Evolutionary conservation across 2,888 invertebrate genomes (phyloP).

Genomic region (Agrochola lychnidis): DNA sequence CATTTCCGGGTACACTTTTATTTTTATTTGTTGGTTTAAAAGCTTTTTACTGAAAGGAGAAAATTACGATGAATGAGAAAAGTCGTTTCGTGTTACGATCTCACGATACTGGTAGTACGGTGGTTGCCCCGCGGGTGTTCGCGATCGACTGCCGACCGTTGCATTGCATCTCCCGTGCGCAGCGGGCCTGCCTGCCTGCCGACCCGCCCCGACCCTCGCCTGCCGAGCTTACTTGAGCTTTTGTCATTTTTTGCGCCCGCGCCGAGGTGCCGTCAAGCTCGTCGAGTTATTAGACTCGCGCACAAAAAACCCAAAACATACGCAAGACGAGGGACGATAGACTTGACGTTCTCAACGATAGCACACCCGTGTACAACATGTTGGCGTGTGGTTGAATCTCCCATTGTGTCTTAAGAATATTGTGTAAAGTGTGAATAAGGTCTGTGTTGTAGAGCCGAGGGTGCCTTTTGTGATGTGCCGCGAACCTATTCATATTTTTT

Average conservation of each 20-base stretch:
- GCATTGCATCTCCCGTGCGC: slow-evolving; percentile 66
- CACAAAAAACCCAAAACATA: slow-evolving; percentile 85
- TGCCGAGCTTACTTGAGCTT: slow-evolving; percentile 78
- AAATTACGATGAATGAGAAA: slow-evolving; percentile 50
- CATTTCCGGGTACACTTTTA: slow-evolving; percentile 62
- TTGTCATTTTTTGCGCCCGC: slow-evolving; percentile 90
- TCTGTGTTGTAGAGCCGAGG: slow-evolving; percentile 75
- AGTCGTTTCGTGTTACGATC: slow-evolving; percentile 42
- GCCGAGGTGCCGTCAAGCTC: slow-evolving; percentile 90
- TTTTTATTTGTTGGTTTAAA: slow-evolving; percentile 43
- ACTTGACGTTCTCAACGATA: slow-evolving; percentile 82
- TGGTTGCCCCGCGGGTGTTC: slow-evolving; percentile 65
- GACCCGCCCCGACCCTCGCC: slow-evolving; percentile 84
- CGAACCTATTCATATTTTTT: slow-evolving; percentile 72
- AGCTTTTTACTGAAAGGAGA: slow-evolving; percentile 52
- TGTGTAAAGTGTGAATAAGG: slow-evolving; percentile 87
- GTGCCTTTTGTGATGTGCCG: slow-evolving; percentile 78
- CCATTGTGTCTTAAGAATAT: slow-evolving; percentile 81
- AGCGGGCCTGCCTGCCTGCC: slow-evolving; percentile 53
- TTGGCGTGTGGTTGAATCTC: slow-evolving; percentile 84
- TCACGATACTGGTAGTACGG: slow-evolving; percentile 22
- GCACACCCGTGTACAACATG: slow-evolving; percentile 82
- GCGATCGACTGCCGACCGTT: slow-evolving; percentile 81
- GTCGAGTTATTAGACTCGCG: slow-evolving; percentile 87
- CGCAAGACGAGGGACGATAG: slow-evolving; percentile 85